Evolutionary conservation across 2,113 vertebrate species (phyloP).

Genomic region (Pipra filicauda): DNA sequence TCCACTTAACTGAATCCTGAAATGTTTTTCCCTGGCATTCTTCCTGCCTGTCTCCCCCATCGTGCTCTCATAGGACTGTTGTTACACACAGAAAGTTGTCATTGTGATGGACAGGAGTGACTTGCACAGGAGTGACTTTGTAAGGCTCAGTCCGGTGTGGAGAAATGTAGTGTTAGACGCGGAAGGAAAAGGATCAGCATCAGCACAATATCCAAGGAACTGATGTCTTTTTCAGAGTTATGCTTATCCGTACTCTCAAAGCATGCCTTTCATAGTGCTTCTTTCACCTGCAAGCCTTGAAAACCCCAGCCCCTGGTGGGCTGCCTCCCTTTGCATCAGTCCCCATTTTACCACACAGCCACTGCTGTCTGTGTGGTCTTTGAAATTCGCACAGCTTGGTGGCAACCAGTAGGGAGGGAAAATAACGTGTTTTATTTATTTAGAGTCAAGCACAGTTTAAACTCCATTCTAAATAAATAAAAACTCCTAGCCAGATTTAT

Average conservation of each 20-base stretch:
- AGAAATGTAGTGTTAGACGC: neutral
- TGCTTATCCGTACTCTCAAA: neutral
- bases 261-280: neutral
- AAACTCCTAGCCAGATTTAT: conserved; percentile 74
- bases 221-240: neutral
- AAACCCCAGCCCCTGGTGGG: neutral
- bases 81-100: neutral
- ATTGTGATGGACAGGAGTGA: neutral
- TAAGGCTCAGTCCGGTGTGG: neutral
- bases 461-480: conserved; percentile 81
- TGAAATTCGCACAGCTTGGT: conserved; percentile 63
- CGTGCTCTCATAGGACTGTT: neutral
- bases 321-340: neutral
- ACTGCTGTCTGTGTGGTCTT: conserved; percentile 75
- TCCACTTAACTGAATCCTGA: neutral
- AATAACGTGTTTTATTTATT: conserved; percentile 73
- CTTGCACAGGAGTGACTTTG: neutral
- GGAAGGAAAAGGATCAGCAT: neutral
- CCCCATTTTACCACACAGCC: conserved; percentile 14
- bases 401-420: conserved; percentile 60
- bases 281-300: conserved; percentile 41
- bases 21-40: neutral
- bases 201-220: neutral
- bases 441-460: conserved; percentile 77
- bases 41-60: neutral